phyloP scores from a whole-genome alignment of 2,797 vertebrate genomes.

The Hippopotamyrus pictus region DNA sequence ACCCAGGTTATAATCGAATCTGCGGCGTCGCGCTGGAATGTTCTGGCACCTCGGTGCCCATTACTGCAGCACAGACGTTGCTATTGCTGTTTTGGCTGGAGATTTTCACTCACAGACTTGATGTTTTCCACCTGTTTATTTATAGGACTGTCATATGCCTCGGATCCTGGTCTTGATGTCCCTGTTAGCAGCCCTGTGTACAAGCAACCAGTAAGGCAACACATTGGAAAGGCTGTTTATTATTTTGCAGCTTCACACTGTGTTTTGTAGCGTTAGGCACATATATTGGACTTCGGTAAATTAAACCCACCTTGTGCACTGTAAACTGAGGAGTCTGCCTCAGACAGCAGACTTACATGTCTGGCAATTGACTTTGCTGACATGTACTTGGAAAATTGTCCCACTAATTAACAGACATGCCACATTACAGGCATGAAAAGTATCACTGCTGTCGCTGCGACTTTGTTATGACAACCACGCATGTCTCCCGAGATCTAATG shows the following conservation, averaged over 20 bases:
- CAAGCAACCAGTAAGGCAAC: neutral
- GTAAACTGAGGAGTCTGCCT: neutral
- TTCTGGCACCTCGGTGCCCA: neutral
- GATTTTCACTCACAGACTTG: neutral
- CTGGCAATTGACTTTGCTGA: neutral
- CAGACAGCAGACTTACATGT: neutral
- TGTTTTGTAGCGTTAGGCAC: neutral
- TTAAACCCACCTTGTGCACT: neutral
- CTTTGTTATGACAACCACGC: neutral
- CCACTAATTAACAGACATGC: neutral
- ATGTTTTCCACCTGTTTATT: neutral
- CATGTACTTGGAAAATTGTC: neutral
- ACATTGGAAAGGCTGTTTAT: neutral
- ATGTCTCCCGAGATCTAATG: neutral
- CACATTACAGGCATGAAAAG: neutral
- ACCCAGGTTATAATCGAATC: neutral
- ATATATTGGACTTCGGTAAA: neutral
- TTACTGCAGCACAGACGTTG: neutral
- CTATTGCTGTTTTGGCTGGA: neutral
- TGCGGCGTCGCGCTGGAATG: neutral
- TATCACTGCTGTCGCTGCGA: neutral
- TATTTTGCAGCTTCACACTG: neutral
- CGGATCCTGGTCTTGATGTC: neutral
- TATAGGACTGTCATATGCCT: neutral
- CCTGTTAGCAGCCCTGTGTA: neutral